Conservation (phyloP, 2,888 invertebrate species). For the Thysanoteuthis rhombus region DNA sequence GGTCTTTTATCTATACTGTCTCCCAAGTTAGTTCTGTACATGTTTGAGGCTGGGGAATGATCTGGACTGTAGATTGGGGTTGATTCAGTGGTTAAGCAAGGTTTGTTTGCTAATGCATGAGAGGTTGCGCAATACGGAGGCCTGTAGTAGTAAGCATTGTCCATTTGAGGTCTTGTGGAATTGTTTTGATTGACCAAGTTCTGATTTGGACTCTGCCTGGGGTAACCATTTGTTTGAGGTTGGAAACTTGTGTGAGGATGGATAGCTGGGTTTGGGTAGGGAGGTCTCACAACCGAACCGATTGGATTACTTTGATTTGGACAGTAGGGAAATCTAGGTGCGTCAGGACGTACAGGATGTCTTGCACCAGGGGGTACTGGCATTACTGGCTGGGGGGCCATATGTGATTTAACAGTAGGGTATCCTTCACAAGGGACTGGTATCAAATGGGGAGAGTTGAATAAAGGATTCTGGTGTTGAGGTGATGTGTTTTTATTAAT, state of each 20-base stretch:
- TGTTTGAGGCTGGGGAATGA: conserved; percentile 33
- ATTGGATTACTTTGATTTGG: conserved; percentile 31
- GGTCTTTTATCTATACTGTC: conserved; percentile 36
- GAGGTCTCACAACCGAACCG: not conserved
- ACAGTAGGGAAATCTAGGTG: conserved; percentile 38
- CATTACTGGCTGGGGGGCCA: not conserved
- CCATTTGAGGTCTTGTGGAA: not conserved
- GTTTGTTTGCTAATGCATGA: not conserved
- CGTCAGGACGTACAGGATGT: not conserved
- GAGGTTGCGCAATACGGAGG: not conserved
- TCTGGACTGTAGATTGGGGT: not conserved
- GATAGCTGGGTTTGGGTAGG: not conserved
- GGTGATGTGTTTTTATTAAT: conserved; percentile 1
- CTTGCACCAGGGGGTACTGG: not conserved
- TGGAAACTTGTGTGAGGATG: not conserved
- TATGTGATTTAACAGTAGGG: not conserved
- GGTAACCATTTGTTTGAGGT: not conserved
- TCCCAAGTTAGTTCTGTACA: conserved; percentile 34
- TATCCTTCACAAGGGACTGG: conserved; percentile 18
- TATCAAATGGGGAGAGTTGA: not conserved
- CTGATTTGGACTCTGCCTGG: not conserved
- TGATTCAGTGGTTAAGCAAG: not conserved
- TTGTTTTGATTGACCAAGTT: not conserved
- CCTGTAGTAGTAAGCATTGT: not conserved
- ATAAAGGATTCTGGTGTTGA: not conserved